Evolutionary conservation across 37 sponge, comb jelly and placozoan species (phyloP), one percentile per base, ranked within the genome.

Genomic region (Oopsacas minuta): DNA sequence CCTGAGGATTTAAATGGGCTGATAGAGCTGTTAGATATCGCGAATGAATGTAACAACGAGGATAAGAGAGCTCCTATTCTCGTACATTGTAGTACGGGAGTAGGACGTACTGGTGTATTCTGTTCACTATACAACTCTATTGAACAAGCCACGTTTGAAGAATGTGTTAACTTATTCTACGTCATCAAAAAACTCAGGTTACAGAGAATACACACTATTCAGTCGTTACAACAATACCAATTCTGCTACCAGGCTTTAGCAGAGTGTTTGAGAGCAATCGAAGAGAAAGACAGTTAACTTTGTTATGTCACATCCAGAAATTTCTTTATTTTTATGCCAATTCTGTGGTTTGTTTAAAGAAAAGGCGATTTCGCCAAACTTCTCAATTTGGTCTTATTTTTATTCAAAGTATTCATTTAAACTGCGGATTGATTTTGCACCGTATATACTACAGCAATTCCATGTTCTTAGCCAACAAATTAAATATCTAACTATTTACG

Each of bases 1-100:
- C 75, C 75, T 20, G 75, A 61, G 30, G 75, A 61, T 61, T 61
- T 61, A 5, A 61, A n/a, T 61, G 75, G 75, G 75, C 75, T 61
- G 22, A 61, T 61, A 25, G 75, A 61, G 28, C 75, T 61, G 28
- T 61, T 61, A 34, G 75, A 61, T 61, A 61, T 61, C 75, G 30
- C 75, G 1, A 10, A 61, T 61, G 75, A 61, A 61, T 5, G 28
- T 3, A n/a, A 10, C 1, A 61, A 5, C 20, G 75, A 61, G 22
- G 30, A 61, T 34, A 61, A 61, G 22, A 3, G 75, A 12, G 20
- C 75, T 61, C 75, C 75, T 20, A n/a, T 61, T 10, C 3, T 61
- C 30, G 75, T 61, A 34, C 75, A 61, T n/a, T 61, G 75, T n/a
- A 61, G 32, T 3, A 25, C 75, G 20, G 75, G 75, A 25, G 30